Evolutionary conservation across 2,113 vertebrate genomes (phyloP).

Genomic region (Cnemophilus loriae): DNA sequence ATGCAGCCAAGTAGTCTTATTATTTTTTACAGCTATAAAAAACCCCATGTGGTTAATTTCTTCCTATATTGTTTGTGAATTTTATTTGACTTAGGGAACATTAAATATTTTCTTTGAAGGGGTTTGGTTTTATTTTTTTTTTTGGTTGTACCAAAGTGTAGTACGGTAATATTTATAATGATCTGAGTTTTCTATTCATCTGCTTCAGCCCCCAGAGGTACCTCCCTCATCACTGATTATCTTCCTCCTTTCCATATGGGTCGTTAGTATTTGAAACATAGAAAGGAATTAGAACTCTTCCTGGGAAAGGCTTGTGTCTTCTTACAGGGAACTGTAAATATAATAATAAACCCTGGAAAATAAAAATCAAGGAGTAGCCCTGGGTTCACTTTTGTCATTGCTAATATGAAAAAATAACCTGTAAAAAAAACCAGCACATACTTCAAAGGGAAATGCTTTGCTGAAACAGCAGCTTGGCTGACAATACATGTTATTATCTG

Average conservation of each 20-base stretch:
- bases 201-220: constrained; percentile 3
- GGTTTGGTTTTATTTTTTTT: background rate
- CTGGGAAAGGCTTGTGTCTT: constrained; percentile 27
- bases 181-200: constrained; percentile 5
- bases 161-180: constrained; percentile 37
- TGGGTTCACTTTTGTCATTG: constrained; percentile 41
- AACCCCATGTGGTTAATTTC: constrained; percentile 41
- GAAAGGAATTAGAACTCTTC: constrained; percentile 37
- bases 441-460: background rate
- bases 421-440: background rate
- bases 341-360: constrained; percentile 39
- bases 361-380: constrained; percentile 13
- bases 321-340: constrained; percentile 67
- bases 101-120: constrained; percentile 27
- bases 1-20: constrained; percentile 49
- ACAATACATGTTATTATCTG: background rate
- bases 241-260: background rate
- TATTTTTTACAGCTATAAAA: constrained; percentile 59
- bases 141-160: constrained; percentile 42
- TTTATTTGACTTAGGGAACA: constrained; percentile 26
- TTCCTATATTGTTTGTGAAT: constrained; percentile 46
- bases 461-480: background rate
- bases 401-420: background rate
- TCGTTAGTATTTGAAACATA: constrained; percentile 36
- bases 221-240: background rate